phyloP scores from a whole-genome alignment of 2,888 invertebrate species.

The Limnephilus rhombicus region DNA sequence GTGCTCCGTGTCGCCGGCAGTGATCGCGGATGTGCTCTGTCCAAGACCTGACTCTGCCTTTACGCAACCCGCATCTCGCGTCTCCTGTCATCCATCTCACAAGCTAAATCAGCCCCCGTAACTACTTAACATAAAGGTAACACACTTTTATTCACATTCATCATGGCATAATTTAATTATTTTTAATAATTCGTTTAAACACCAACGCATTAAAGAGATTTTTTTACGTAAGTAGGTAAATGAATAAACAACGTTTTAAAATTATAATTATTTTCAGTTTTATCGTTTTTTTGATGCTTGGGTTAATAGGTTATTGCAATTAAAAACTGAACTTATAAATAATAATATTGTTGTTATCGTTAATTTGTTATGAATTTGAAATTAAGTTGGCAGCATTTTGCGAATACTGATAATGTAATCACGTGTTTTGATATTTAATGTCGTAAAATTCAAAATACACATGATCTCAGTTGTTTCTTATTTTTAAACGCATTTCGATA shows the following conservation, averaged over 20 bases:
- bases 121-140: neutral
- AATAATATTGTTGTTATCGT: neutral
- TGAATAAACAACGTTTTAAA: too few relatives aligned
- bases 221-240: neutral
- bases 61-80: neutral
- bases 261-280: too few relatives aligned
- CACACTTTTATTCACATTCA: neutral
- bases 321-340: neutral
- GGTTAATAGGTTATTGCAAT: neutral
- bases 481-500: neutral
- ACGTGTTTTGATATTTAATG: neutral
- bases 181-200: neutral
- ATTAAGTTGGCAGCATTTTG: neutral
- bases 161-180: neutral
- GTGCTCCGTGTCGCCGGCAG: neutral
- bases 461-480: neutral
- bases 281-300: too few relatives aligned
- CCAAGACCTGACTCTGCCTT: neutral
- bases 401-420: neutral
- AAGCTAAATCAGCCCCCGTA: neutral
- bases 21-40: slow-evolving; percentile 18
- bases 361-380: neutral
- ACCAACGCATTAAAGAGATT: neutral
- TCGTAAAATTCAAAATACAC: neutral
- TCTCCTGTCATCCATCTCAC: neutral